Evolutionary conservation across 2,888 invertebrate species (phyloP).

Genomic region (Apodemia mormo): DNA sequence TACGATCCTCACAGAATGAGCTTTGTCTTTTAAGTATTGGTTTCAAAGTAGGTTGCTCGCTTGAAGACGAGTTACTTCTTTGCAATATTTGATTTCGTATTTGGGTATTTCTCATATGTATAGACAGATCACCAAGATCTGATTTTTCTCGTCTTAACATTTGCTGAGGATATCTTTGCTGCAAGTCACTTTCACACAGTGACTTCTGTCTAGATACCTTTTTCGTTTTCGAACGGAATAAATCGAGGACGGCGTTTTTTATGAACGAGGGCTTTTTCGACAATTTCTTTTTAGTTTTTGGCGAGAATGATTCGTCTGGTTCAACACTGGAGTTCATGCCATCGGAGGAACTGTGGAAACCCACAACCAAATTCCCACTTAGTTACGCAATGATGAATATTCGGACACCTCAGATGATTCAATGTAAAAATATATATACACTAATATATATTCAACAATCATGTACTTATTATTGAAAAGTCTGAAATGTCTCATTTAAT

Average conservation of each 20-base stretch:
- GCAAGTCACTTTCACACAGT: conserved; percentile 73
- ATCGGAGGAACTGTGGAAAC: conserved; percentile 79
- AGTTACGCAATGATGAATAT: conserved; percentile 69
- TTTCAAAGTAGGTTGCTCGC: conserved; percentile 71
- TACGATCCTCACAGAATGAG: conserved; percentile 76
- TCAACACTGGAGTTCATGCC: conserved; percentile 78
- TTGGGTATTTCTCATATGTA: conserved; percentile 70
- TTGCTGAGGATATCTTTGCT: conserved; percentile 62
- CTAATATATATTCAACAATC: conserved; percentile 21
- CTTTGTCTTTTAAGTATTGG: conserved; percentile 77
- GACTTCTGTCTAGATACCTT: conserved; percentile 79
- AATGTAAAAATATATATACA: conserved; percentile 39
- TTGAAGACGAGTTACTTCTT: conserved; percentile 75
- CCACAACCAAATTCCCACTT: conserved; percentile 79
- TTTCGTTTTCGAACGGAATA: conserved; percentile 80
- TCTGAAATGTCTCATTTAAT: conserved; percentile 62
- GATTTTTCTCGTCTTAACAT: conserved; percentile 74
- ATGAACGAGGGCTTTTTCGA: conserved; percentile 81
- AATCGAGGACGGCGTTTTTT: conserved; percentile 77
- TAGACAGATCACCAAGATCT: conserved; percentile 67
- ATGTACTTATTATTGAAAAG: conserved; percentile 48
- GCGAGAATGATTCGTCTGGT: conserved; percentile 77
- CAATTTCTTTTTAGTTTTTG: conserved; percentile 82
- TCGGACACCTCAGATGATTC: conserved; percentile 60
- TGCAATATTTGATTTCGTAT: conserved; percentile 75